phyloP scores from a whole-genome alignment of 2,113 vertebrate genomes.

The Phalacrocorax aristotelis region DNA sequence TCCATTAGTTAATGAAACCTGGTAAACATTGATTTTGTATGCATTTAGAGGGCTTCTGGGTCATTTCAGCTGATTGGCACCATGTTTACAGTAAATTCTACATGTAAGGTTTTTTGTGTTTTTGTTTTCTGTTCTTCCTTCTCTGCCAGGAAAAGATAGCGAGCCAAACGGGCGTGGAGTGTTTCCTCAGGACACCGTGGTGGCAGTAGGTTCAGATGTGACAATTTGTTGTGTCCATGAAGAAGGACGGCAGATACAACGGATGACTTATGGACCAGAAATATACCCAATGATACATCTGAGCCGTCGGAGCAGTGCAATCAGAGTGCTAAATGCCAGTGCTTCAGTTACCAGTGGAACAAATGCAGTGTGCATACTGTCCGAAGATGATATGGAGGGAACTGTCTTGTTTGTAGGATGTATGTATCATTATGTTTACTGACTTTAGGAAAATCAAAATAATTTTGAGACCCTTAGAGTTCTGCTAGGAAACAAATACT shows the following conservation, averaged over 20 bases:
- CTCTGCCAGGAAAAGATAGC: slow-evolving; percentile 25
- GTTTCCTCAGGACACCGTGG: slow-evolving; percentile 73
- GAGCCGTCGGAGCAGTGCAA: slow-evolving; percentile 68
- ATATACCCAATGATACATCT: slow-evolving; percentile 40
- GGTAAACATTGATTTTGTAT: neutral
- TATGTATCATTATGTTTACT: slow-evolving; percentile 58
- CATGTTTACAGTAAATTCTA: neutral
- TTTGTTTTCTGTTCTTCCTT: neutral
- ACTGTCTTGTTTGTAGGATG: slow-evolving; percentile 80
- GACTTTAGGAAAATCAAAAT: neutral
- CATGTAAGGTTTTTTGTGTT: neutral
- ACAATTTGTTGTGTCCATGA: slow-evolving; percentile 75
- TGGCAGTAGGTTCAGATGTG: slow-evolving; percentile 74
- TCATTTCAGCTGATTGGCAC: neutral
- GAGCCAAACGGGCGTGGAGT: neutral
- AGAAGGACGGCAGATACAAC: neutral
- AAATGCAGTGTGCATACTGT: slow-evolving; percentile 66
- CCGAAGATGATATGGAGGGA: slow-evolving; percentile 4
- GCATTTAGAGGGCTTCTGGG: neutral
- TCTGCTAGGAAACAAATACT: neutral
- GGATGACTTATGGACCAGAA: slow-evolving; percentile 14
- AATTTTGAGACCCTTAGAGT: neutral
- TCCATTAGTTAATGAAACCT: neutral
- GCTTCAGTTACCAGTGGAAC: slow-evolving; percentile 64
- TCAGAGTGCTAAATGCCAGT: slow-evolving; percentile 68